Percentiles rank a stretch among this genome's conserved stretches.
phyloP scores from a whole-genome alignment of 2,888 invertebrate genomes.

The Parnassius orleans region DNA sequence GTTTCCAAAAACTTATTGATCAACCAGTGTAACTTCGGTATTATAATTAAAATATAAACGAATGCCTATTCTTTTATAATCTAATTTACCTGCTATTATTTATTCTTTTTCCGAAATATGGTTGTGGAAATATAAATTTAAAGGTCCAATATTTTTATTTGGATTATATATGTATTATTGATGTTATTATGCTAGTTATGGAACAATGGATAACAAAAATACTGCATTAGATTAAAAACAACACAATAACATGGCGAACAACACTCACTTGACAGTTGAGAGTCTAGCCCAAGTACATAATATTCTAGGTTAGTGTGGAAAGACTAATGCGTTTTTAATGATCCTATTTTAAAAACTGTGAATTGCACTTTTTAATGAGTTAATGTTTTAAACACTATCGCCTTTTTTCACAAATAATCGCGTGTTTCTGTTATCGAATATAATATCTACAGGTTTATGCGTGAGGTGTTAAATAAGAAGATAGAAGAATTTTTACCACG shows the following conservation, averaged over 20 bases:
- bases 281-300: conserved; percentile 17
- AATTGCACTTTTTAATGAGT: conserved; percentile 12
- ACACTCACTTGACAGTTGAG: conserved; percentile 21
- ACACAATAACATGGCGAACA: conserved; percentile 10
- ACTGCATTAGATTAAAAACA: conserved; percentile 17
- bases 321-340: conserved; percentile 25
- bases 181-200: too few relatives aligned
- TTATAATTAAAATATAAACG: too few relatives aligned
- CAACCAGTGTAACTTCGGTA: too few relatives aligned
- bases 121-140: too few relatives aligned
- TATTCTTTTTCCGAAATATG: too few relatives aligned
- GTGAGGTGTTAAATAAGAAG: not conserved
- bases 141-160: too few relatives aligned
- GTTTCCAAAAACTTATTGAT: too few relatives aligned
- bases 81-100: too few relatives aligned
- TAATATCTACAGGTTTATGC: conserved; percentile 1
- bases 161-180: too few relatives aligned
- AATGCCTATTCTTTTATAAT: too few relatives aligned
- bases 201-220: not conserved
- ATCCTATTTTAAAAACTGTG: conserved; percentile 17
- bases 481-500: too few relatives aligned
- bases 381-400: conserved; percentile 14
- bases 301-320: conserved; percentile 18
- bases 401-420: conserved; percentile 4
- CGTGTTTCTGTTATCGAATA: not conserved